Base-by-base conservation (phyloP, 2,888 invertebrate genomes). In the Dugesia japonica region DNA sequence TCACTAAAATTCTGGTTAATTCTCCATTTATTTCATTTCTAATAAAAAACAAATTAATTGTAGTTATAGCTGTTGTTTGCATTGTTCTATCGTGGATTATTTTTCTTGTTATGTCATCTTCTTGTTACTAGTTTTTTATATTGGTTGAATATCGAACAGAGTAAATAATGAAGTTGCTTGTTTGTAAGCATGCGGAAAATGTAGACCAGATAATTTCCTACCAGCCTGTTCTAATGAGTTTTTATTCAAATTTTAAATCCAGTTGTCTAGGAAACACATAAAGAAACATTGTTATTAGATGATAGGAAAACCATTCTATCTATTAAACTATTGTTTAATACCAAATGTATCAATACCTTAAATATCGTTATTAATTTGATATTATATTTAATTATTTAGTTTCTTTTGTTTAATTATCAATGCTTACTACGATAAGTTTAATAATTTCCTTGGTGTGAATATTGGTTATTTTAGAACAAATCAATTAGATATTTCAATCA, bases 81-180 rank as follows among this genome's bases (percentile, higher is more conserved):
- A 56, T 56, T 56, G 56, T 56, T 56, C 56, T 56, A n/a, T 56
- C n/a, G 56, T 23, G 56, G 56, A 56, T 56, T 56, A 23, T 56
- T 56, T 56, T 23, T n/a, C 20, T 56, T 56, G 56, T 1, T 56
- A 20, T 56, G 56, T 56, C 56, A 56, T 56, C 56, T 13, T 56
- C 56, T n/a, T 56, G n/a, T 4, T 23, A 56, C 56, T n/a, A 13
- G 4, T 56, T n/a, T 56, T 56, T 56, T 9, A 23, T 56, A 56
- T 56, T 56, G 56, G 23, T 23, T 4, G 56, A 23, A 56, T 56
- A 56, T 56, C n/a, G n/a, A n/a, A 17, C 9, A 56, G 56, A 56
- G 56, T 56, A n/a, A 56, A 56, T 56, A 56, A 56, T 56, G 56
- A 4, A 20, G 23, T 20, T 20, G n/a, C 7, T 56, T 56, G 56